These are phyloP conservation scores for Drosophila suzukii DNA, from an alignment of 1,140 invertebrate species.

Conservation along the genomic window DNA sequence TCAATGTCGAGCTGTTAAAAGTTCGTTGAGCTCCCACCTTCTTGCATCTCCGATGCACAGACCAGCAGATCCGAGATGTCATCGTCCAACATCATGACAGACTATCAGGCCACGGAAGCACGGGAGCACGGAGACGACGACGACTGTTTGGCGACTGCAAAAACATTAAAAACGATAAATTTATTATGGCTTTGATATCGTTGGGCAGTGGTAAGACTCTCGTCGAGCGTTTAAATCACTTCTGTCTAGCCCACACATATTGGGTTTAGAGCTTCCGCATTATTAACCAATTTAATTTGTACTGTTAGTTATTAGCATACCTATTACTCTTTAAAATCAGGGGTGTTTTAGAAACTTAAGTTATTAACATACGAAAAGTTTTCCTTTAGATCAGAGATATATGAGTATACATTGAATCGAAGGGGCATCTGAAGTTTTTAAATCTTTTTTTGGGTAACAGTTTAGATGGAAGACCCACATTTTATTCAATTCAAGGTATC, in stretches of 20 bases:
- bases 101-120: constrained; percentile 11
- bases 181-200: constrained; percentile 21
- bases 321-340: not conserved
- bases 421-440: no score
- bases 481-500: no score
- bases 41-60: constrained; percentile 78
- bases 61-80: constrained; percentile 81
- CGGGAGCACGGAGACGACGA: constrained; percentile 4
- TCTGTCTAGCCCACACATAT: constrained; percentile 21
- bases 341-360: not conserved
- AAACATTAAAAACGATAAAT: constrained; percentile 12
- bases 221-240: constrained; percentile 11
- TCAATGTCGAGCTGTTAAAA: constrained; percentile 10
- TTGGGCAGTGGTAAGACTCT: constrained; percentile 12
- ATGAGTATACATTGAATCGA: no score
- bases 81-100: constrained; percentile 77
- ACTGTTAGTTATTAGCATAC: constrained; percentile 12
- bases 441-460: no score
- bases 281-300: constrained; percentile 15
- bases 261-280: constrained; percentile 32
- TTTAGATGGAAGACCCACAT: no score
- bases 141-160: constrained; percentile 53
- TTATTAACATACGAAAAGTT: not conserved
- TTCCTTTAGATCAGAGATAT: no score
- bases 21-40: constrained; percentile 52